Conservation (phyloP, 2,888 invertebrate species). For the Drosophila cognata region DNA sequence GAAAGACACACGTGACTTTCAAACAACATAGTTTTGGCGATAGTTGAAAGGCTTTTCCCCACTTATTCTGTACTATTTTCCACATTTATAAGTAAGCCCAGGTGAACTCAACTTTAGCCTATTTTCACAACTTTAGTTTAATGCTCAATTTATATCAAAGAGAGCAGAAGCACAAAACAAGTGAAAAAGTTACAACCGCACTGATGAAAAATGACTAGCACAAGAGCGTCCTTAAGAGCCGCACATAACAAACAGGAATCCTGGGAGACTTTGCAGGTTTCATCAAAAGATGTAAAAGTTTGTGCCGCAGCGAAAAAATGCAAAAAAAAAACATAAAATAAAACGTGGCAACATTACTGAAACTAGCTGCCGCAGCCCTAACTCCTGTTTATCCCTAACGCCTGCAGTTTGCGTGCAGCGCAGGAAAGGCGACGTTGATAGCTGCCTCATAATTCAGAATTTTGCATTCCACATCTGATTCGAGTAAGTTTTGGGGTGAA, state of each 20-base stretch:
- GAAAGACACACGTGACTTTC: constrained; percentile 23
- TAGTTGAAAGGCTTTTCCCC: constrained; percentile 21
- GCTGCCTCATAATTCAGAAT: constrained; percentile 71
- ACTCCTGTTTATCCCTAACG: constrained; percentile 22
- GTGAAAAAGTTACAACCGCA: constrained; percentile 25
- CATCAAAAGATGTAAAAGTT: constrained; percentile 64
- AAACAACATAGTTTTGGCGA: constrained; percentile 38
- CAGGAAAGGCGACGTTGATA: constrained; percentile 55
- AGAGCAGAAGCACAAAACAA: constrained; percentile 8
- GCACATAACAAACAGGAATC: constrained; percentile 43
- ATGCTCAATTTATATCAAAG: constrained; percentile 61
- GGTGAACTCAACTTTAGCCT: constrained; percentile 43
- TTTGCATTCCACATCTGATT: constrained; percentile 30
- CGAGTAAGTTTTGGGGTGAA: constrained; percentile 19
- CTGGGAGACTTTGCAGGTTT: constrained; percentile 40
- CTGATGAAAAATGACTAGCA: constrained; percentile 66
- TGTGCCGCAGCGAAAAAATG: constrained; percentile 17
- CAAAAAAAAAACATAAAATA: constrained; percentile 11
- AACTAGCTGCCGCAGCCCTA: constrained; percentile 17
- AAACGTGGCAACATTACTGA: constrained; percentile 26
- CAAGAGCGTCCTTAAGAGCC: constrained; percentile 35
- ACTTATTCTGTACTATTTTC: background rate
- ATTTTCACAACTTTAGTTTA: constrained; percentile 29
- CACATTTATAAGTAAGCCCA: constrained; percentile 36
- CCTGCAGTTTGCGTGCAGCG: constrained; percentile 64